phyloP scores from a whole-genome alignment of 2,888 invertebrate species.

The Pseudococcus viburni region DNA sequence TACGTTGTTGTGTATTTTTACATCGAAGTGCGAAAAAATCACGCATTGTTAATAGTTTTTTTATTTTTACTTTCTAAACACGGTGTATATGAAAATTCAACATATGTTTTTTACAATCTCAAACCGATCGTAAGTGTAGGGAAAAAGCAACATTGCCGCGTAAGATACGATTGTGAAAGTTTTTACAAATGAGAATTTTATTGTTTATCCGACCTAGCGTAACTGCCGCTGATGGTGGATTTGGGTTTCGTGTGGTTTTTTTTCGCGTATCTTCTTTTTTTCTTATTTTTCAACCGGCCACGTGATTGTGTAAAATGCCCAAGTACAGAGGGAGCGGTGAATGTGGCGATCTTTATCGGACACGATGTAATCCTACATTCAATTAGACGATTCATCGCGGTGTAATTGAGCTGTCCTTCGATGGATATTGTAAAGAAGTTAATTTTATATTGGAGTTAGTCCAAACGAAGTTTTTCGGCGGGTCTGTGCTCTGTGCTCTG shows the following conservation, averaged over 20 bases:
- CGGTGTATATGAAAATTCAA: constrained; percentile 13
- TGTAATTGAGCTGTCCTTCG: constrained; percentile 24
- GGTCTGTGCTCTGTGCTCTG: neutral
- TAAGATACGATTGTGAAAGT: constrained; percentile 46
- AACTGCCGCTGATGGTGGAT: neutral
- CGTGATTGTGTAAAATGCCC: constrained; percentile 3
- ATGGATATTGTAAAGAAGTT: neutral
- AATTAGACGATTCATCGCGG: neutral
- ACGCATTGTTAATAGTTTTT: constrained; percentile 40
- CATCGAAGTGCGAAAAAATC: constrained; percentile 36
- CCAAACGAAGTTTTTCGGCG: neutral
- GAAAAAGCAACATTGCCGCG: neutral
- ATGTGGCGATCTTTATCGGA: constrained; percentile 16
- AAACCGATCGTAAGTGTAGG: neutral
- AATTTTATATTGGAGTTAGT: constrained; percentile 14
- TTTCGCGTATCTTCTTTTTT: neutral
- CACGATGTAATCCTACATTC: constrained; percentile 2
- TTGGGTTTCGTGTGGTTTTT: constrained; percentile 6
- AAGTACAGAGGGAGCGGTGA: neutral
- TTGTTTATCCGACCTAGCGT: constrained; percentile 22
- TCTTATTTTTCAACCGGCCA: neutral
- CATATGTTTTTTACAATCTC: constrained; percentile 12
- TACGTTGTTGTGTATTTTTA: neutral
- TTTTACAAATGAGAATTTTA: constrained; percentile 41
- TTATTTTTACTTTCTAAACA: constrained; percentile 47